These are phyloP conservation scores for Clytia hemisphaerica DNA, from an alignment of 30 jellyfish, hydroid and myxozoan genomes.

Conservation along the genomic window DNA sequence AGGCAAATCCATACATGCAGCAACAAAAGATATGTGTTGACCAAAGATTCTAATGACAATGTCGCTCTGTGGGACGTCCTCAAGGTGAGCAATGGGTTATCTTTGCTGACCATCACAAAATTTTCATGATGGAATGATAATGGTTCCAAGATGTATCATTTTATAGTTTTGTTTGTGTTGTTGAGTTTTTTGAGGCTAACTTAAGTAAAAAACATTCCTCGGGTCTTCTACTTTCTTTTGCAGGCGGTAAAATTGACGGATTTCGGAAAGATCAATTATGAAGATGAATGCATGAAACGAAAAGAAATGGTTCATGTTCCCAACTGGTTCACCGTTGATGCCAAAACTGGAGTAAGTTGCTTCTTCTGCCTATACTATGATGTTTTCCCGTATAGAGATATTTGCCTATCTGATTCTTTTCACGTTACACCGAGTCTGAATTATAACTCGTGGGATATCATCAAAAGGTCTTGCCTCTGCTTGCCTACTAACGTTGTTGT, in stretches of 20 bases:
- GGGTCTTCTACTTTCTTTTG: not conserved
- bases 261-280: conserved; percentile 60
- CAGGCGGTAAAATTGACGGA: conserved; percentile 56
- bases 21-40: conserved; percentile 69
- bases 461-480: not conserved
- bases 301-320: conserved; percentile 58
- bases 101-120: not conserved
- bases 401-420: too few relatives aligned
- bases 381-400: not conserved
- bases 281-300: conserved; percentile 60
- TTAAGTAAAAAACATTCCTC: not conserved
- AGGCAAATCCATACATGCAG: conserved; percentile 51
- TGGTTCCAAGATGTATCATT: not conserved
- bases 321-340: conserved; percentile 87
- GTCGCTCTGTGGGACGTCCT: conserved; percentile 85
- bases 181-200: not conserved
- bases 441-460: too few relatives aligned
- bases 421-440: too few relatives aligned
- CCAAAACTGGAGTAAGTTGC: conserved; percentile 79
- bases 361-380: too few relatives aligned
- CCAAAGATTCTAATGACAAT: conserved; percentile 65
- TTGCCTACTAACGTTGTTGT: too few relatives aligned
- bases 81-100: conserved; percentile 26
- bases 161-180: not conserved
- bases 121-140: not conserved